These are phyloP conservation scores for Platichthys flesus DNA, from an alignment of 2,113 vertebrate species.

Conservation along the genomic window DNA sequence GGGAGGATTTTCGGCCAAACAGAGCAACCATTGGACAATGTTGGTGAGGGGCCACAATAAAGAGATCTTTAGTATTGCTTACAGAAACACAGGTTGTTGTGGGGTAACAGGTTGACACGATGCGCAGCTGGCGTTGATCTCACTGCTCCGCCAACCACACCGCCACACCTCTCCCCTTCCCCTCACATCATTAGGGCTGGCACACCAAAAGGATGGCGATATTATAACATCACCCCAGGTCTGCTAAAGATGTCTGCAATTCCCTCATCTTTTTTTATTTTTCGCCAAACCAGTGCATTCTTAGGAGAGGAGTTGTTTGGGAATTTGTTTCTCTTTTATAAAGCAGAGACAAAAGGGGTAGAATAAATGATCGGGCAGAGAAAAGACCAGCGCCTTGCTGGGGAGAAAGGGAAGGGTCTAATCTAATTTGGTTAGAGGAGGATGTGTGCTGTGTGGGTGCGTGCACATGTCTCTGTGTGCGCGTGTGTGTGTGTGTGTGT, in stretches of 20 bases:
- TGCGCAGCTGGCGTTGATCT: conserved; percentile 80
- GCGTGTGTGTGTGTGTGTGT: conserved; percentile 45
- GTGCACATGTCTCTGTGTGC: conserved; percentile 40
- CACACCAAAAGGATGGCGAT: conserved; percentile 62
- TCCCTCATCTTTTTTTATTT: conserved; percentile 55
- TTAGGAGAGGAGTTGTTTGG: conserved; percentile 70
- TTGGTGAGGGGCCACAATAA: conserved; percentile 68
- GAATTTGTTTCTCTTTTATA: conserved; percentile 81
- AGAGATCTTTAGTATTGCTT: conserved; percentile 68
- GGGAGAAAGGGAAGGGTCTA: conserved; percentile 91
- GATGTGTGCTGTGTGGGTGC: conserved; percentile 72
- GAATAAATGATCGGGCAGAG: conserved; percentile 87
- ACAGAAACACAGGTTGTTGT: conserved; percentile 57
- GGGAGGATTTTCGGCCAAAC: conserved; percentile 57
- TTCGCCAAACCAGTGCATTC: conserved; percentile 65
- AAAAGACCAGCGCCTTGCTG: conserved; percentile 92
- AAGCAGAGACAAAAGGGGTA: conserved; percentile 76
- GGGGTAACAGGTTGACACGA: conserved; percentile 72
- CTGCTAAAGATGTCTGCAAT: conserved; percentile 71
- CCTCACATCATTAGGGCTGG: conserved; percentile 71
- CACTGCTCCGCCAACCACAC: conserved; percentile 53
- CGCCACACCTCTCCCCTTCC: conserved; percentile 19
- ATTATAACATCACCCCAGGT: conserved; percentile 69
- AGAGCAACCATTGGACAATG: conserved; percentile 68
- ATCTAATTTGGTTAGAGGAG: conserved; percentile 99